These are phyloP conservation scores for Gorsachius goisagi DNA, from an alignment of 2,113 vertebrate species.

Conservation along the genomic window DNA sequence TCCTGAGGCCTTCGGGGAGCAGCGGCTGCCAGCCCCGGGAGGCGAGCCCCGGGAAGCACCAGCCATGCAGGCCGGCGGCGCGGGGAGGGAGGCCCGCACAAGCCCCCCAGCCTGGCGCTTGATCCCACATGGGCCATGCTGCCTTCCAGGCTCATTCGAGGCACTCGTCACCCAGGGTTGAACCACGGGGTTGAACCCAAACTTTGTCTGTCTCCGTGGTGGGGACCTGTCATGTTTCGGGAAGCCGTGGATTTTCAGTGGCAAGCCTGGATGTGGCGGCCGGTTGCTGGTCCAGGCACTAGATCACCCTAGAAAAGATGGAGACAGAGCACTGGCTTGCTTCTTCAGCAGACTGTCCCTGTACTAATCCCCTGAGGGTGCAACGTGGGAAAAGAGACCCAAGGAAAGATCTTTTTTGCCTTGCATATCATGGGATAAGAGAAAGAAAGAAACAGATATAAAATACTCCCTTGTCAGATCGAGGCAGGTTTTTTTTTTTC, in stretches of 20 bases:
- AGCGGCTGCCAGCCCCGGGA: neutral
- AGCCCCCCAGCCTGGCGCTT: rapidly evolving
- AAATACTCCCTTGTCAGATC: neutral
- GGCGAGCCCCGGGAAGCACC: neutral
- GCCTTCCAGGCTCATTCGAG: neutral
- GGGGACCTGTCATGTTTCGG: neutral
- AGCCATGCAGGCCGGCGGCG: rapidly evolving
- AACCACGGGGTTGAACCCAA: neutral
- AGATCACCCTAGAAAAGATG: neutral
- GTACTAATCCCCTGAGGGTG: neutral
- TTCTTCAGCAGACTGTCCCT: neutral
- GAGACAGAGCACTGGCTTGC: neutral
- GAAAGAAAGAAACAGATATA: neutral
- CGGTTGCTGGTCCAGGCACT: neutral
- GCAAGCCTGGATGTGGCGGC: neutral
- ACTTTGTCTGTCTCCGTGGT: rapidly evolving
- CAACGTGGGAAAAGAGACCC: neutral
- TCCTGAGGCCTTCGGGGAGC: rapidly evolving
- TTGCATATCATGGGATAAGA: neutral
- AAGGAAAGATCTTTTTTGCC: neutral
- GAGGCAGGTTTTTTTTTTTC: neutral
- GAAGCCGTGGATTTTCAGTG: neutral
- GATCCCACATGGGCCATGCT: rapidly evolving
- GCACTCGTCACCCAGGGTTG: neutral
- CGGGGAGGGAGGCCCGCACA: neutral